Evolutionary conservation across 2,888 invertebrate species (phyloP), one percentile per base, ranked within the genome.

Genomic region (Galerucella calmariensis): DNA sequence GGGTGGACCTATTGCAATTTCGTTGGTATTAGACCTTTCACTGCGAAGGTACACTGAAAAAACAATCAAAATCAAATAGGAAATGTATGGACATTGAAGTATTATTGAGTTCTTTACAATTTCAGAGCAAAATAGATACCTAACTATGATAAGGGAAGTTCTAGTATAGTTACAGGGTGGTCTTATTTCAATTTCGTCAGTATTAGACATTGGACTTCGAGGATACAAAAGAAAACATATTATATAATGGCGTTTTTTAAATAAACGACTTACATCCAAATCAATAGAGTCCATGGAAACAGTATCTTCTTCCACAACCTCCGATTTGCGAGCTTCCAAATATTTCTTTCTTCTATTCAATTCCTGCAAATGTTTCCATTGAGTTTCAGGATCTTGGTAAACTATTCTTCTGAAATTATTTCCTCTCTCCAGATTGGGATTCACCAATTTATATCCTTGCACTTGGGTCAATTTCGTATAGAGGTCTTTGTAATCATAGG

Each of bases 261-360:
- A 41, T 27, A 69, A 59, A 63, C 27, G 48, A 80, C 80, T 89
- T 88, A 92, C 91, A 81, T 89, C 89, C 78, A 89, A 85, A 81
- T 92, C 90, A 66, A 92, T 90, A 76, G 90, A 89, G 79, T 90
- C 83, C 2, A 77, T 74, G 12, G 84, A 84, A 44, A 69, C 77
- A 71, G 74, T 79, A 58, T 77, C 77, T 35, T 70, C 79, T 66
- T 79, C 69, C 59, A 80, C 74, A 69, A 76, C 77, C 53, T 75
- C 71, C 77, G 27, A 46, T 69, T 66, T 61, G 65, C 75, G 46
- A 75, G 76, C 74, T 63, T 81, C 75, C 35, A 80, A 48, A 70
- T 74, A 67, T 75, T 77, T 72, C 62, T 78, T 71, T 73, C 79
- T 81, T 41, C 35, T 66, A 41, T 53, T 74, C 44, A 78, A 35